phyloP scores from a whole-genome alignment of 2,888 invertebrate genomes.

The Thereva nobilitata region DNA sequence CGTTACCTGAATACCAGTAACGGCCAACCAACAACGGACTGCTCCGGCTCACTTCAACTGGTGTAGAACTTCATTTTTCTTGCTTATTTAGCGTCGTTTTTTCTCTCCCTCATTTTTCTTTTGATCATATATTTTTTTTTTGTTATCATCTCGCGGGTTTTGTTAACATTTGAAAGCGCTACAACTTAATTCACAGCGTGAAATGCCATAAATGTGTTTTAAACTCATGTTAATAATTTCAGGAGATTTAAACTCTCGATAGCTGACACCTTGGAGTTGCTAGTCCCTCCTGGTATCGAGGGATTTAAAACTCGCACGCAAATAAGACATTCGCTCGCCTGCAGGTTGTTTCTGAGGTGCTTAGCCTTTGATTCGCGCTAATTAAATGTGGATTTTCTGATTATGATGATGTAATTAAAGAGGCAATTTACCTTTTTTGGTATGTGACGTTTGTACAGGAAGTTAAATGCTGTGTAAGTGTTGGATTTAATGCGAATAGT shows the following conservation, averaged over 20 bases:
- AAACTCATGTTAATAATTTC: slow-evolving; percentile 58
- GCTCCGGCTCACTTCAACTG: not conserved
- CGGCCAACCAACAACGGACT: not conserved
- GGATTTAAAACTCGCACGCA: slow-evolving; percentile 25
- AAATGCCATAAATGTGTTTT: slow-evolving; percentile 57
- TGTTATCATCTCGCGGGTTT: slow-evolving; percentile 27
- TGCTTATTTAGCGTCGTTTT: slow-evolving; percentile 25
- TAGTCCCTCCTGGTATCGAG: slow-evolving; percentile 9
- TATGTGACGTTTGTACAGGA: no score
- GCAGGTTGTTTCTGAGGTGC: no score
- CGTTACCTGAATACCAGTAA: not conserved
- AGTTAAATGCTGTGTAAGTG: no score
- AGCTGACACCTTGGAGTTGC: slow-evolving; percentile 32
- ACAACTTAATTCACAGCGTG: slow-evolving; percentile 57
- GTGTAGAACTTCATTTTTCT: slow-evolving; percentile 32
- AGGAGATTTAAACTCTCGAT: slow-evolving; percentile 43
- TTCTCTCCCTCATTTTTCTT: slow-evolving; percentile 25
- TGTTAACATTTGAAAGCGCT: slow-evolving; percentile 35
- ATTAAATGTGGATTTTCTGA: no score
- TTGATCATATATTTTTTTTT: slow-evolving; percentile 29
- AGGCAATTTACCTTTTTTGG: no score
- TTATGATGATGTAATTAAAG: no score
- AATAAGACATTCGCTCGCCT: slow-evolving; percentile 6
- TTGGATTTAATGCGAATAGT: no score
- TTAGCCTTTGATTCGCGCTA: no score